Conservation (phyloP, 2,888 invertebrate species). For the Ptychoptera contaminata region DNA sequence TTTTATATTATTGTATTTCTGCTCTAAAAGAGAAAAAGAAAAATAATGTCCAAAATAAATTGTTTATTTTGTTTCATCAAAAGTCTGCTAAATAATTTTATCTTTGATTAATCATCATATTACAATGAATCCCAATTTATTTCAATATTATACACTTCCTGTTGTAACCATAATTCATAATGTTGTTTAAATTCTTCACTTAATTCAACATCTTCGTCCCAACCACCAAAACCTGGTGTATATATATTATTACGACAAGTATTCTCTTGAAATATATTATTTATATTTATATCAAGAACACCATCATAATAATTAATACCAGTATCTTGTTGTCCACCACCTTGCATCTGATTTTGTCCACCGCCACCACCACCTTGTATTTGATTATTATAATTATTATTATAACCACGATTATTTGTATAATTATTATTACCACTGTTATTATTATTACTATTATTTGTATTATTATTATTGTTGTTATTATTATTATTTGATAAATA, state of each 20-base stretch:
- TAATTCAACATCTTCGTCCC: constrained; percentile 44
- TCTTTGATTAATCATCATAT: too few relatives aligned
- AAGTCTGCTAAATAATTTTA: too few relatives aligned
- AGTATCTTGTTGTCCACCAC: background rate
- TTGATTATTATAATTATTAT: background rate
- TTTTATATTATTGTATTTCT: too few relatives aligned
- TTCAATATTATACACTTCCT: constrained; percentile 84
- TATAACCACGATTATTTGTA: constrained; percentile 5
- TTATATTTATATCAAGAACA: constrained; percentile 7
- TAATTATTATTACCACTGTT: too few relatives aligned
- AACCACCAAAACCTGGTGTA: constrained; percentile 27
- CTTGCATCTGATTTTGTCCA: too few relatives aligned
- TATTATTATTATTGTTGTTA: too few relatives aligned
- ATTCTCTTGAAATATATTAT: constrained; percentile 12
- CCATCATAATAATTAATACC: constrained; percentile 7
- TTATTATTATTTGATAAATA: constrained; percentile 37
- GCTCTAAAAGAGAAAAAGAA: too few relatives aligned
- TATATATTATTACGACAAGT: constrained; percentile 8
- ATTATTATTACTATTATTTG: too few relatives aligned
- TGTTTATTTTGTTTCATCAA: too few relatives aligned
- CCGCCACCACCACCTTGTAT: background rate
- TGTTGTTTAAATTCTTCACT: constrained; percentile 86
- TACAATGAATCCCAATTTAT: constrained; percentile 52
- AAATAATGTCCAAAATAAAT: too few relatives aligned
- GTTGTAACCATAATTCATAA: constrained; percentile 90